Conservation (phyloP, 2,797 vertebrate species). For the Clarias platycephalus region DNA sequence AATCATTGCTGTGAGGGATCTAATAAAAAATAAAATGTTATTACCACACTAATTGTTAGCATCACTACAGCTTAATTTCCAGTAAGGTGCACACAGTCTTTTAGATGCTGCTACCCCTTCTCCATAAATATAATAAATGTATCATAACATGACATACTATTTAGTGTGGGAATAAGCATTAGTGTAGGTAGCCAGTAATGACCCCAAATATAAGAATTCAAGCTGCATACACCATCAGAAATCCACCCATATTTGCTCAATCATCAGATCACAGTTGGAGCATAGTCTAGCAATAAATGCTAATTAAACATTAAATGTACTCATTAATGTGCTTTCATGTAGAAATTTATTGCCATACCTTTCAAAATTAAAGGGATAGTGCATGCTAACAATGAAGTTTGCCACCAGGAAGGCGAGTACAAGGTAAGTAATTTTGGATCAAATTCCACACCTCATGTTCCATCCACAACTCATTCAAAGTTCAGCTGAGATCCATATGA, state of each 20-base stretch:
- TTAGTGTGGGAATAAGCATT: too few species aligned
- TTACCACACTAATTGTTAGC: constrained; percentile 37
- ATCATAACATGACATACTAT: neutral
- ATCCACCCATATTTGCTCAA: neutral
- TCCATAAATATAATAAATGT: neutral
- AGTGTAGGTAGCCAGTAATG: neutral
- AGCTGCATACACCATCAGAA: neutral
- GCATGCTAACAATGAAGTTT: too few species aligned
- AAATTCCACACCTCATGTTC: too few species aligned
- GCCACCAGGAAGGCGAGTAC: too few species aligned
- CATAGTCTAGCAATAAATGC: constrained; percentile 52
- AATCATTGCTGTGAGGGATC: constrained; percentile 6
- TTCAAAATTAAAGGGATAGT: constrained; percentile 50
- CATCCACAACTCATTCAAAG: too few species aligned
- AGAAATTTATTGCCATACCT: constrained; percentile 55
- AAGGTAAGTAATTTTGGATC: too few species aligned
- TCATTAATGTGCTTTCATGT: constrained; percentile 62
- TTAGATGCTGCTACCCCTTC: constrained; percentile 43
- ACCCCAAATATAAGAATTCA: neutral
- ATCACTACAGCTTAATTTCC: constrained; percentile 58
- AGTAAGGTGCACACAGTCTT: constrained; percentile 51
- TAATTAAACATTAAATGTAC: constrained; percentile 62
- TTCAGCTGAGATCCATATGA: too few species aligned
- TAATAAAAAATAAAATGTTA: constrained; percentile 51
- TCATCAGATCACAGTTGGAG: constrained; percentile 52